Evolutionary conservation across 2,113 vertebrate species (phyloP), one percentile per base, ranked within the genome.

Genomic region (Ginglymostoma cirratum): DNA sequence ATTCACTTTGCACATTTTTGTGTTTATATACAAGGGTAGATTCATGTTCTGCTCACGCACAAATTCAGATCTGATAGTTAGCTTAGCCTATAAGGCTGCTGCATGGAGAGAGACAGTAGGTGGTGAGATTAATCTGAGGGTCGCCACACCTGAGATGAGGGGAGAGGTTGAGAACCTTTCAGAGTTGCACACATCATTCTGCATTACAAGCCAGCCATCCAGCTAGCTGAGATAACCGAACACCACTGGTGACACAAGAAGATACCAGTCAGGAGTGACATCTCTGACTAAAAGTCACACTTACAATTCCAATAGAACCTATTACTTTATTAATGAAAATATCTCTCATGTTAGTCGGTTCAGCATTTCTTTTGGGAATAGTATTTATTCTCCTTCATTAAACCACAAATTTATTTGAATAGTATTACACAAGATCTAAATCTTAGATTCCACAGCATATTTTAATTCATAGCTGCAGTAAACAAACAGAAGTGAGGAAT

Each of bases 351-450:
- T 65, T 34, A 42, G 19, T n/a, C 34, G 8, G 23, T 65, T 90
- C 87, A 90, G 34, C 27, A 90, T n/a, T 61, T 65, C 30, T 38
- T 67, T 93, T 93, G 89, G 38, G 19, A 67, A 23, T 38, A 2
- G n/a, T 93, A 38, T 93, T 93, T 93, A 93, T 67, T 93, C 89
- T 93, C 89, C 61, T 42, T 93, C 89, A 93, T 93, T 93, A 93
- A 61, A 93, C 65, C n/a, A 93, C 61, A 93, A 19, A 93, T 38
- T 23, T 93, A 5, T 38, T 93, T 67, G 34, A 93, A 92, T 23
- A 42, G 23, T 66, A 93, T 66, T 93, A 93, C n/a, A 38, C 61
- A 61, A 90, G 55, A 21, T 6, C 27, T 21, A 66, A 93, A 7
- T 38, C 55, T 38, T 92, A 66, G 15, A 66, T 92, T 38, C 65